These are phyloP conservation scores for Xiphorhynchus elegans DNA, from an alignment of 2,113 vertebrate species.

Conservation along the genomic window DNA sequence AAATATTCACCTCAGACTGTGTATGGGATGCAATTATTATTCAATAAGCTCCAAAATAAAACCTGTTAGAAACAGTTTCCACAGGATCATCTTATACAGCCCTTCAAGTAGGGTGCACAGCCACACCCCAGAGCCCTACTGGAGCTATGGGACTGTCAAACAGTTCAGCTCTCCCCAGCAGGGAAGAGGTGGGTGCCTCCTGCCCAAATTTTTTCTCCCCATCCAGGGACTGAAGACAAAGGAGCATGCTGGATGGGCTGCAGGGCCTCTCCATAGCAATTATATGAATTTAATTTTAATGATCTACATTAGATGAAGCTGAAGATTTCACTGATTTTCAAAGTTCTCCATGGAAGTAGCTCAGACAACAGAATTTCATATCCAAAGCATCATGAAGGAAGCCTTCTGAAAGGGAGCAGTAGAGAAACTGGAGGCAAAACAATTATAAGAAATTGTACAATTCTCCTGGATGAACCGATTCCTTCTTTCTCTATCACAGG, in stretches of 20 bases:
- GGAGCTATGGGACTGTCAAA: neutral
- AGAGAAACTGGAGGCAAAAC: neutral
- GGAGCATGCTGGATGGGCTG: neutral
- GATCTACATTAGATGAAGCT: neutral
- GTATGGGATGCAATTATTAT: neutral
- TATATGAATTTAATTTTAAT: neutral
- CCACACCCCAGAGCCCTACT: neutral
- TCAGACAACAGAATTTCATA: neutral
- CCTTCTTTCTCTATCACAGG: neutral
- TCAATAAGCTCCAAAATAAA: neutral
- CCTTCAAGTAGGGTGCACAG: neutral
- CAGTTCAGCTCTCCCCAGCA: neutral
- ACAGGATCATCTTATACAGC: neutral
- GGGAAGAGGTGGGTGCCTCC: neutral
- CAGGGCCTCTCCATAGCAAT: fast-evolving
- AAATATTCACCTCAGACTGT: neutral
- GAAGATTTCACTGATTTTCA: neutral
- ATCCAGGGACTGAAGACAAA: neutral
- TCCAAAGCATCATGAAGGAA: neutral
- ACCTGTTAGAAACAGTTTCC: neutral
- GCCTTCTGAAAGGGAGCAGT: neutral
- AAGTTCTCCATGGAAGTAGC: neutral
- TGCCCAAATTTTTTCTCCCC: neutral
- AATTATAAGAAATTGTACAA: neutral
- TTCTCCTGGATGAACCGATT: neutral